phyloP scores from a whole-genome alignment of 92 coral and sea anemone species.

The Zoanthus gigantus region DNA sequence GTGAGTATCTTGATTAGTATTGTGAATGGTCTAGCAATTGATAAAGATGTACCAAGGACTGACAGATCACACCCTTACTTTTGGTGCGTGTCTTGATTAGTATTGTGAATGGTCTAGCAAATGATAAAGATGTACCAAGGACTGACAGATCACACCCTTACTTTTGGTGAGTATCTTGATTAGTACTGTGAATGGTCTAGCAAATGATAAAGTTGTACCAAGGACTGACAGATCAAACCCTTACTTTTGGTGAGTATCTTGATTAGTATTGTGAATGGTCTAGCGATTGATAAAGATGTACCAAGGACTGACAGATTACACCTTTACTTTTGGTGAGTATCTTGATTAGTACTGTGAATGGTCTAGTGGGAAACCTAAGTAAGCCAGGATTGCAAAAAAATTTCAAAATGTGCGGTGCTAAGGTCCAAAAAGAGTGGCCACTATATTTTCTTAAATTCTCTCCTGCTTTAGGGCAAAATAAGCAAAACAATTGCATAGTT shows the following conservation, averaged over 20 bases:
- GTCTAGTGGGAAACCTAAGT: slow-evolving; percentile 21
- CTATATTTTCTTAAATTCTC: too few species aligned
- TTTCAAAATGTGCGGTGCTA: too few species aligned
- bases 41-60: slow-evolving; percentile 98
- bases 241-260: slow-evolving; percentile 73
- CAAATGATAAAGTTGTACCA: slow-evolving; percentile 95
- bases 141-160: slow-evolving; percentile 88
- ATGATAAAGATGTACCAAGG: slow-evolving; percentile 98
- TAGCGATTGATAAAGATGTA: slow-evolving; percentile 93
- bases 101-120: slow-evolving; percentile 41
- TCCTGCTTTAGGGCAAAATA: too few species aligned
- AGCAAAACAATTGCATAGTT: too few species aligned
- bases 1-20: slow-evolving; percentile 52
- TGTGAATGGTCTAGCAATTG: slow-evolving; percentile 63
- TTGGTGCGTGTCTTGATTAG: slow-evolving; percentile 56
- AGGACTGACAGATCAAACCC: slow-evolving; percentile 91
- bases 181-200: slow-evolving; percentile 14
- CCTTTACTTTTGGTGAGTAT: too few species aligned
- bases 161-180: slow-evolving; percentile 68
- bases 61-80: slow-evolving; percentile 86
- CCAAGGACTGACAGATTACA: slow-evolving; percentile 99
- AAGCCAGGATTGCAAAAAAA: too few species aligned
- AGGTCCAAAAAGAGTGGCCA: too few species aligned
- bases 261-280: neutral
- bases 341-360: too few species aligned